Conservation (phyloP, 2,888 invertebrate species). For the Drosophila monieri region DNA sequence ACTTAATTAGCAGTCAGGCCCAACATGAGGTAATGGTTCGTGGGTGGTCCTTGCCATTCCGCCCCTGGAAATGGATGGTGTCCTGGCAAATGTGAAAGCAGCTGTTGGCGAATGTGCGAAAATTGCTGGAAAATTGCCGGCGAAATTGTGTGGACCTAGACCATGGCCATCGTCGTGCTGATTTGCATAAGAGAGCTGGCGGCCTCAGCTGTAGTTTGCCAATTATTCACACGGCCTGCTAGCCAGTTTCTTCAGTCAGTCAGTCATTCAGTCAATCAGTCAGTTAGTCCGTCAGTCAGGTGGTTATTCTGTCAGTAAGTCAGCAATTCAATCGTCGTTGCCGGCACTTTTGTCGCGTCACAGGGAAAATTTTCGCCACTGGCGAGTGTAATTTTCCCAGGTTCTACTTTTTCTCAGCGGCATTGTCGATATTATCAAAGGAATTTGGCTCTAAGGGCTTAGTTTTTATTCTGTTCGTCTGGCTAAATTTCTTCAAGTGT, state of each 20-base stretch:
- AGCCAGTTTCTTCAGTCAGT: slow-evolving; percentile 5
- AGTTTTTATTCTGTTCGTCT: too few species aligned
- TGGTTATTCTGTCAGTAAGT: slow-evolving; percentile 48
- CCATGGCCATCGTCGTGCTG: slow-evolving; percentile 34
- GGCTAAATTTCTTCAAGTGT: too few species aligned
- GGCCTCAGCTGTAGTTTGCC: slow-evolving; percentile 41
- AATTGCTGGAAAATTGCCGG: slow-evolving; percentile 64
- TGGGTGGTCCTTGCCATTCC: not conserved
- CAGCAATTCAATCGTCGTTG: slow-evolving; percentile 53
- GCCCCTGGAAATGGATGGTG: slow-evolving; percentile 1
- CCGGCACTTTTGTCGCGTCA: slow-evolving; percentile 1
- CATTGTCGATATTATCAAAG: slow-evolving; percentile 11
- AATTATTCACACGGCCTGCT: slow-evolving; percentile 40
- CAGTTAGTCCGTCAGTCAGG: not conserved
- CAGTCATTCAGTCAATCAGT: slow-evolving; percentile 36
- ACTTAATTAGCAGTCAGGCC: not conserved
- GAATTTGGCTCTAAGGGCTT: slow-evolving; percentile 5
- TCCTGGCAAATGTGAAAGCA: slow-evolving; percentile 67
- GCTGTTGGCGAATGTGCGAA: slow-evolving; percentile 74
- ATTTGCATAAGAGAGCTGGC: slow-evolving; percentile 57
- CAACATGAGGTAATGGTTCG: not conserved
- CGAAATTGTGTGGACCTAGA: slow-evolving; percentile 31
- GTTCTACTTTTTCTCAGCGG: slow-evolving; percentile 64
- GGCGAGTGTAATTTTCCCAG: slow-evolving; percentile 54
- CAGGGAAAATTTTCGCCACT: not conserved